phyloP scores from a whole-genome alignment of 2,888 invertebrate species.

The Zonitis immaculata region DNA sequence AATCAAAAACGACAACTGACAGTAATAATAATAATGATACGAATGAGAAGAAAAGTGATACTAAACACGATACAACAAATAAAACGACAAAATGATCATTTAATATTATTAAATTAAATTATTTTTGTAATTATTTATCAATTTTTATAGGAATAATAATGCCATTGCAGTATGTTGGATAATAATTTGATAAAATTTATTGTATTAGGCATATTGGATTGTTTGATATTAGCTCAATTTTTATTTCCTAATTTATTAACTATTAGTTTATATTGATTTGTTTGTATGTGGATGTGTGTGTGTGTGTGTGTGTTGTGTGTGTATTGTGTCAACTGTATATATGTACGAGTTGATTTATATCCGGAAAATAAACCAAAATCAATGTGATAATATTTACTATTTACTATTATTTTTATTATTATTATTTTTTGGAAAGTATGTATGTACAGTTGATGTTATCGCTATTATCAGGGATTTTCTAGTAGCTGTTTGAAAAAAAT shows the following conservation, averaged over 20 bases:
- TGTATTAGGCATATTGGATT: constrained; percentile 14
- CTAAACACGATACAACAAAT: neutral
- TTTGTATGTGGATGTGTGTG: too few relatives aligned
- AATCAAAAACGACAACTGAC: constrained; percentile 11
- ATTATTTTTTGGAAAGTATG: neutral
- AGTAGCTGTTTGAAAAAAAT: constrained; percentile 7
- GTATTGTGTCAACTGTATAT: constrained; percentile 16
- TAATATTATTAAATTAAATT: constrained; percentile 3
- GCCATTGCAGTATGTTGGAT: constrained; percentile 12
- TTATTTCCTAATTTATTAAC: constrained; percentile 17
- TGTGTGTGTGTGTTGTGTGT: neutral
- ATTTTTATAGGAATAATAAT: constrained; percentile 7
- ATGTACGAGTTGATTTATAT: constrained; percentile 14
- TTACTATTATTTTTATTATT: neutral
- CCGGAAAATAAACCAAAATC: neutral
- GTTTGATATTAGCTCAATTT: constrained; percentile 18
- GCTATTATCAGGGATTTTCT: constrained; percentile 16
- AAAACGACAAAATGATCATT: constrained; percentile 16
- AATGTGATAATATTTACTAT: neutral
- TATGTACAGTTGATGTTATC: constrained; percentile 20
- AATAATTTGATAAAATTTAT: neutral
- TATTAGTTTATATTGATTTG: constrained; percentile 1
- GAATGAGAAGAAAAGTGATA: constrained; percentile 2
- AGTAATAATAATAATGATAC: constrained; percentile 2
- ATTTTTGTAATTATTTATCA: constrained; percentile 16